A percentile compares a stretch with the other conserved stretches of the same genome.
These are phyloP conservation scores for Epicampocera succincta DNA, from an alignment of 2,888 invertebrate genomes.

Conservation along the genomic window DNA sequence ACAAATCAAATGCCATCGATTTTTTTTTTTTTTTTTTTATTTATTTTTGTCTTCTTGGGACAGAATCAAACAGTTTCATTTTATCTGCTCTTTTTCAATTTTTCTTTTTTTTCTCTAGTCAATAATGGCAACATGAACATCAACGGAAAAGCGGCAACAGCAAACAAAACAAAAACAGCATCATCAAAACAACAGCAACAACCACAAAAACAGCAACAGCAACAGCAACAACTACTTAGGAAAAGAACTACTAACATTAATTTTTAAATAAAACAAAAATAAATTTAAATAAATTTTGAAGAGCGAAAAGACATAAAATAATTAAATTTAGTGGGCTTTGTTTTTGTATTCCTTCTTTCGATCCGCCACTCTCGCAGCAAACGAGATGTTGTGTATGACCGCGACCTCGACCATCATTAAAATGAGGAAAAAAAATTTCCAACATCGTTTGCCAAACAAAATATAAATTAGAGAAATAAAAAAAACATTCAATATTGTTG, in stretches of 20 bases:
- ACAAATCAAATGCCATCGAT: not conserved
- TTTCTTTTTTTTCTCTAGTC: slow-evolving; percentile 50
- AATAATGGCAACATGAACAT: slow-evolving; percentile 62
- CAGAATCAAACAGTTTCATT: slow-evolving; percentile 44
- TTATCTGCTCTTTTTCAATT: slow-evolving; percentile 5
- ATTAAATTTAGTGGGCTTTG: slow-evolving; percentile 42
- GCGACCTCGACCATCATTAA: slow-evolving; percentile 65
- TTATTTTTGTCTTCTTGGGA: not conserved
- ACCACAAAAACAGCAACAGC: slow-evolving; percentile 55
- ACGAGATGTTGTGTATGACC: slow-evolving; percentile 71
- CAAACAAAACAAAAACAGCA: slow-evolving; percentile 66
- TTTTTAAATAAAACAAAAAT: slow-evolving; percentile 63
- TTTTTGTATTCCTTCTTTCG: slow-evolving; percentile 8
- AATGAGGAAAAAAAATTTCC: slow-evolving; percentile 62
- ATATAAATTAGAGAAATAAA: slow-evolving; percentile 49
- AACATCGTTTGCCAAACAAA: slow-evolving; percentile 40
- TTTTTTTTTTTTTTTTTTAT: not conserved
- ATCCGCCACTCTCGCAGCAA: slow-evolving; percentile 65
- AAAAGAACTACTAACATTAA: slow-evolving; percentile 65
- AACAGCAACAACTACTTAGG: slow-evolving; percentile 53
- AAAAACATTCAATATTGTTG: slow-evolving; percentile 43
- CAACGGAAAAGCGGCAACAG: slow-evolving; percentile 48
- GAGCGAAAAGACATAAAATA: slow-evolving; percentile 17
- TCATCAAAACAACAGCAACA: slow-evolving; percentile 54
- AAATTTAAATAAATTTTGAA: slow-evolving; percentile 62